phyloP scores from a whole-genome alignment of 1,140 invertebrate species.

The Hycleus phaleratus region DNA sequence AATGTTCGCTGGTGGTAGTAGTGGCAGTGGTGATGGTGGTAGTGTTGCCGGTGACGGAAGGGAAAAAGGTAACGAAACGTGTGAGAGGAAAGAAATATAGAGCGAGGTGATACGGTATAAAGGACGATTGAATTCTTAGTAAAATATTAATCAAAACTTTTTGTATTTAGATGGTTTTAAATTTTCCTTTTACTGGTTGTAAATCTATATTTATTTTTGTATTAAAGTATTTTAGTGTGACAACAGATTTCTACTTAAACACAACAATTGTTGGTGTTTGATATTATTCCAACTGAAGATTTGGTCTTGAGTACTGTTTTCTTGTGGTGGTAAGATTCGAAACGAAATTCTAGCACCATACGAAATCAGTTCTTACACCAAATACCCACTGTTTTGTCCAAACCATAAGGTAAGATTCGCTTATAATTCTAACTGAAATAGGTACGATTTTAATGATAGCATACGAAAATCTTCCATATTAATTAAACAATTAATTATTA shows the following conservation, averaged over 20 bases:
- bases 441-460: not conserved
- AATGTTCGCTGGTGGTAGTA: too few relatives aligned
- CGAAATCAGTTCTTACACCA: conserved; percentile 39
- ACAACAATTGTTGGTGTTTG: not conserved
- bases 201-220: conserved; percentile 30
- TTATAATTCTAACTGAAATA: not conserved
- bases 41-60: not conserved
- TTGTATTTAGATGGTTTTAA: conserved; percentile 13
- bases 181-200: conserved; percentile 20
- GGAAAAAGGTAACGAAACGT: conserved; percentile 17
- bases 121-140: conserved; percentile 3
- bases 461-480: not conserved
- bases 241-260: conserved; percentile 27
- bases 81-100: conserved; percentile 23
- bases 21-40: too few relatives aligned
- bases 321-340: conserved; percentile 34
- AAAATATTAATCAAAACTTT: conserved; percentile 24
- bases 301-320: conserved; percentile 38
- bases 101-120: not conserved
- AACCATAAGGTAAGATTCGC: too few relatives aligned
- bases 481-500: not conserved
- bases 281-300: not conserved
- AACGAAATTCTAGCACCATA: conserved; percentile 37
- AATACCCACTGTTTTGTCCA: not conserved
- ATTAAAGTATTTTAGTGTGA: conserved; percentile 27